Evolutionary conservation across 2,113 vertebrate genomes (phyloP).

Genomic region (Argyrosomus japonicus): DNA sequence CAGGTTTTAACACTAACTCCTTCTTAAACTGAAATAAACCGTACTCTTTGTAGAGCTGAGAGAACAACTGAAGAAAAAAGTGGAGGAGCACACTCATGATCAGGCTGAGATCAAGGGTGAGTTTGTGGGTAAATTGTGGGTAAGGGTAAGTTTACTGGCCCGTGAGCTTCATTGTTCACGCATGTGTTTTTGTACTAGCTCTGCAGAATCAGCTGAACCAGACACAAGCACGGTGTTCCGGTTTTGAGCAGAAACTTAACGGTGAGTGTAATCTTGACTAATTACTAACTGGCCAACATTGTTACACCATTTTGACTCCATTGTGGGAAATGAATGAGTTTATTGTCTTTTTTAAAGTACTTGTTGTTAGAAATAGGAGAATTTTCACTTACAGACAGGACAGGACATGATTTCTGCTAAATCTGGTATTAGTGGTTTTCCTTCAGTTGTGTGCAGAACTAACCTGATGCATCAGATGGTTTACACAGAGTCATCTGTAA

Average conservation of each 20-base stretch:
- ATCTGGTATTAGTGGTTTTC: no score
- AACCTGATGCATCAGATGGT: no score
- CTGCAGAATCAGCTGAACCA: conserved; percentile 49
- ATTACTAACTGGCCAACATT: background rate
- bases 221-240: conserved; percentile 44
- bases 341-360: background rate
- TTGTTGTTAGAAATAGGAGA: background rate
- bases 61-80: conserved; percentile 10
- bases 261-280: conserved; percentile 22
- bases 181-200: conserved; percentile 13
- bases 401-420: no score
- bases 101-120: conserved; percentile 32
- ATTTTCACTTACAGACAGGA: no score
- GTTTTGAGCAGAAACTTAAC: accelerated
- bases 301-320: background rate
- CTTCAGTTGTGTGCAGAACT: no score
- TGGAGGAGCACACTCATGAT: background rate
- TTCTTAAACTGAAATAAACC: background rate
- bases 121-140: background rate
- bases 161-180: no score
- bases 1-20: background rate
- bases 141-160: no score
- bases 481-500: no score
- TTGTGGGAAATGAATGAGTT: background rate
- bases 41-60: conserved; percentile 15